Base-by-base conservation (phyloP, 2,113 vertebrate genomes). In the Scartelaos histophorus region DNA sequence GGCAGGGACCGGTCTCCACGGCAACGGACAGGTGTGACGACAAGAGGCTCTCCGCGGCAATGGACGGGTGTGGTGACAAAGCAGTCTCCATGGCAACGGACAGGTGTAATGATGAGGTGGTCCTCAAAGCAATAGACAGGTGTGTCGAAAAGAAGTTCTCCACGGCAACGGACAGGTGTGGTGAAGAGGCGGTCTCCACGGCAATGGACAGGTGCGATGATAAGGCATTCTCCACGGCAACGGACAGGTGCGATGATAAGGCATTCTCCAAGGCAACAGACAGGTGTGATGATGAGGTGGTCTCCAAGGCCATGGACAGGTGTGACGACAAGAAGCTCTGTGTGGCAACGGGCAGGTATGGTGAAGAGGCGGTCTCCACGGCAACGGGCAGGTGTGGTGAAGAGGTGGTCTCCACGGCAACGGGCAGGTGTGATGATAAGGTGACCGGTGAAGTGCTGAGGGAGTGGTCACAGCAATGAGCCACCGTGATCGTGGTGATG, bases 31-130 rank as follows among this genome's bases (percentile, higher is more conserved):
- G 71, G 72, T 87, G 85, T 75, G 51, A 67, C 75, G 76, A 74
- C 78, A 86, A 82, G 69, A 60, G 35, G 45, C 86, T 83, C 82
- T 81, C 88, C 85, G 83, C 83, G 78, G 83, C 79, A 87, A 89
- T 79, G 5, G 67, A 25, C 73, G 58, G 80, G 81, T 86, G 88
- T 85, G 81, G 74, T 76, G 24, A 60, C 51, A 60, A 67, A 49
- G 87, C 2, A 22, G 22, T 56, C 84, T 82, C 87, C 86, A 87
- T 84, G 78, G 85, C 75, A 85, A 90, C 82, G 5, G 67, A 71
- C 43, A 87, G 69, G 70, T 88, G 84, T 75, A 38, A 65, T 74
- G 74, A 71, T 78, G 85, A 82, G 69, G 58, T 43, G 47, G 85
- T 82, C 84, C 81, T 87, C 86, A 86, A 82, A 74, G 83, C 79